phyloP scores from a whole-genome alignment of 92 coral and sea anemone genomes.

The Virgularia gustaviana region DNA sequence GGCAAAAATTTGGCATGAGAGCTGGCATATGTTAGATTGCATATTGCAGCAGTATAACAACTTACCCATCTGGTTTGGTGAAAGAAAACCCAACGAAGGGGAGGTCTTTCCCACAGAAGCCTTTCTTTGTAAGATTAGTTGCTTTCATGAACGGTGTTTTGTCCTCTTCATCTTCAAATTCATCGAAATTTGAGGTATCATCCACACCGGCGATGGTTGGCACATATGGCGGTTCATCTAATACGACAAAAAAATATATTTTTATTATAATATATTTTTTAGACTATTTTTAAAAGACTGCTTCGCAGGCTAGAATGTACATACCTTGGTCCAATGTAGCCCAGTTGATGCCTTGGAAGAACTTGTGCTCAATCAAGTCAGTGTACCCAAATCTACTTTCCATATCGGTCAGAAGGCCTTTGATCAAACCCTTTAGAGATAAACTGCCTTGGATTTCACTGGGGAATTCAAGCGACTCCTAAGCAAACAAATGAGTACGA shows the following conservation, averaged over 20 bases:
- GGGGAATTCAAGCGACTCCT: constrained; percentile 81
- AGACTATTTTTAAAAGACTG: neutral
- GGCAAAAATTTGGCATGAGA: too few relatives aligned
- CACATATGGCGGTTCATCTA: constrained; percentile 92
- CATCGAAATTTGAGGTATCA: constrained; percentile 94
- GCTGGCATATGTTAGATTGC: too few relatives aligned
- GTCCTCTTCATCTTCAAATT: constrained; percentile 76
- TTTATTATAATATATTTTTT: neutral
- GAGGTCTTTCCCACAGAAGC: constrained; percentile 75
- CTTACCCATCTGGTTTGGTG: constrained; percentile 43
- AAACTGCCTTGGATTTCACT: constrained; percentile 63
- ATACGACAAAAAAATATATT: neutral
- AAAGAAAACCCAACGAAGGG: constrained; percentile 95
- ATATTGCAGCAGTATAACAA: too few relatives aligned
- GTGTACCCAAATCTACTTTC: constrained; percentile 69
- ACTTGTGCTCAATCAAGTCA: constrained; percentile 68
- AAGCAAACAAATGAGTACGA: neutral
- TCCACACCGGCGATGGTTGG: constrained; percentile 95
- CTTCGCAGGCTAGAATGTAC: constrained; percentile 4
- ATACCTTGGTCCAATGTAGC: constrained; percentile 67
- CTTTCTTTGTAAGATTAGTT: constrained; percentile 48
- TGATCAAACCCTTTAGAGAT: constrained; percentile 66
- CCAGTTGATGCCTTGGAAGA: constrained; percentile 79
- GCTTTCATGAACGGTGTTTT: neutral
- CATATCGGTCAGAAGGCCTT: constrained; percentile 62